Evolutionary conservation across 1,140 invertebrate species (phyloP).

Genomic region (Yoshiicerus persimilis): DNA sequence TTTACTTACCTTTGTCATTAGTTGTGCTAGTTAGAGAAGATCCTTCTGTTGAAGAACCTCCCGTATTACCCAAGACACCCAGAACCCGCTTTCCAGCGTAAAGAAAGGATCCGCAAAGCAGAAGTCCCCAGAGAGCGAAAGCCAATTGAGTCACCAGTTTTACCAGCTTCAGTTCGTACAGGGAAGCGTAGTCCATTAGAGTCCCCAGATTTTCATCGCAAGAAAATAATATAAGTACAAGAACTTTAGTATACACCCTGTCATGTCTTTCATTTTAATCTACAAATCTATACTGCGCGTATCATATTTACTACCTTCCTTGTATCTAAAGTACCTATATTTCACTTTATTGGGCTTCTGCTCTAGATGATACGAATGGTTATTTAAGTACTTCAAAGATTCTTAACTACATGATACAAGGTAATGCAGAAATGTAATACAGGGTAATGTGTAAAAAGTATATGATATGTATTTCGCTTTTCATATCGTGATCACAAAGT

Average conservation of each 20-base stretch:
- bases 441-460: background rate
- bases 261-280: background rate
- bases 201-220: background rate
- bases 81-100: constrained; percentile 55
- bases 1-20: constrained; percentile 48
- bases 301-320: too few species aligned
- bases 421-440: too few species aligned
- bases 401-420: too few species aligned
- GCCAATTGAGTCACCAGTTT: constrained; percentile 60
- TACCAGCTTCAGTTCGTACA: constrained; percentile 52
- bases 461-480: background rate
- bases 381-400: too few species aligned
- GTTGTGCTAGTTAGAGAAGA: constrained; percentile 39
- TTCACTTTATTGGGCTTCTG: too few species aligned
- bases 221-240: background rate
- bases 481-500: background rate
- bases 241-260: background rate
- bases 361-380: too few species aligned
- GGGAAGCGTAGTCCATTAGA: background rate
- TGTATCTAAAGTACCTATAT: too few species aligned
- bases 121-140: constrained; percentile 63
- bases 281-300: background rate
- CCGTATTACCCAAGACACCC: constrained; percentile 38
- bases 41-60: constrained; percentile 37
- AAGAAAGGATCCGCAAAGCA: constrained; percentile 61